phyloP scores from a whole-genome alignment of 2,888 invertebrate species.

The Kuschelorhynchus macadamiae region DNA sequence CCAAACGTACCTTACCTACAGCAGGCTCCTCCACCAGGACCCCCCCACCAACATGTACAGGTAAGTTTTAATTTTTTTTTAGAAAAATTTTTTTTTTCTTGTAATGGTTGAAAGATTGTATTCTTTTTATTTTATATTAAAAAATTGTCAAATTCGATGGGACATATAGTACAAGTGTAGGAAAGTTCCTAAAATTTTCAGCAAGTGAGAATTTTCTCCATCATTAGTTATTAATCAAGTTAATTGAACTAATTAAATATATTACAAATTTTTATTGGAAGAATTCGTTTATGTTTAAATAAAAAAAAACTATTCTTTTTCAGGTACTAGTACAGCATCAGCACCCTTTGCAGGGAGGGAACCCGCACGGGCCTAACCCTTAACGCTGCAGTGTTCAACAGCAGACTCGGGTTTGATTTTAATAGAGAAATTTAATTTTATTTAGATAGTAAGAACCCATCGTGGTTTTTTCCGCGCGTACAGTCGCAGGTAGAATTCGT shows the following conservation, averaged over 20 bases:
- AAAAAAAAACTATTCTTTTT: conserved; percentile 4
- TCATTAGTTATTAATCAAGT: too few relatives aligned
- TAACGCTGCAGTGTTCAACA: conserved; percentile 57
- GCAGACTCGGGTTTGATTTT: conserved; percentile 25
- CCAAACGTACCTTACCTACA: conserved; percentile 45
- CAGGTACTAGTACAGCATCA: conserved; percentile 61
- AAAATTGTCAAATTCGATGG: too few relatives aligned
- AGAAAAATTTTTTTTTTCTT: neutral
- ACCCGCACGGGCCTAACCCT: conserved; percentile 64
- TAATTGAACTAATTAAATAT: too few relatives aligned
- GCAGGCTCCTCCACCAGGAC: conserved; percentile 68
- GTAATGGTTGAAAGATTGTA: too few relatives aligned
- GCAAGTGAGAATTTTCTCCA: too few relatives aligned
- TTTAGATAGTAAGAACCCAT: conserved; percentile 21
- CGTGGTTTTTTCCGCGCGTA: neutral
- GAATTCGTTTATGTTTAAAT: too few relatives aligned
- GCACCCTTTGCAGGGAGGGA: conserved; percentile 65
- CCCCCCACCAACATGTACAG: conserved; percentile 65
- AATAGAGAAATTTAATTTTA: conserved; percentile 39
- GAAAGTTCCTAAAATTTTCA: too few relatives aligned
- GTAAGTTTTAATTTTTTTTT: neutral
- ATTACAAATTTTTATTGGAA: too few relatives aligned
- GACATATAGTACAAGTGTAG: too few relatives aligned
- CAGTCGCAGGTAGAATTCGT: conserved; percentile 6
- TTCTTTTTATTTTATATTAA: too few relatives aligned